Base-by-base conservation (phyloP, 2,888 invertebrate genomes). In the Lapara coniferarum region DNA sequence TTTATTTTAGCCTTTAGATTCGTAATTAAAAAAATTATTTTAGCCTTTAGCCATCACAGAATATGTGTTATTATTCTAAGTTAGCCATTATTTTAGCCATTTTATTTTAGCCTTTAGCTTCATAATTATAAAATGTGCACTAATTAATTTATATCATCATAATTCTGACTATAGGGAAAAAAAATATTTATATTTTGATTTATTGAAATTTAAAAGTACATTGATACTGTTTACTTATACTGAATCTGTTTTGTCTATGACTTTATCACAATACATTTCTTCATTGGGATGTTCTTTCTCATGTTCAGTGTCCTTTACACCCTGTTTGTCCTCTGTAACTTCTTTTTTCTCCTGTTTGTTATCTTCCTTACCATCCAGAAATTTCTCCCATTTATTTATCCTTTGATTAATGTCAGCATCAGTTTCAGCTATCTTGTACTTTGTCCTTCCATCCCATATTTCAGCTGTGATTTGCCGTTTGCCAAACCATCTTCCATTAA, bases 381-480 rank as follows among this genome's bases (percentile, higher is more conserved):
- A 98, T 78, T 97, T 95, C 79, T 97, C 97, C 99, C 99, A 99
- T 75, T 97, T 97, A 66, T 96, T 95, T 70, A 98, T 90, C 72
- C 99, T 95, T 72, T 97, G 95, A 73, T 96, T 95, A 44, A 96
- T 95, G 85, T 99, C 97, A 66, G 97, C 96, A 84, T 98, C 98
- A 0, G 98, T 98, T 93, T 99, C 99, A 69, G 96, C 96, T 80
- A 98, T 96, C 87, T 96, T 97, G 90, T 97, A 98, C 88, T 98
- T 99, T 0, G 98, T 98, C 86, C 97, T 97, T 19, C 99, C 99
- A 92, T 99, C 99, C 98, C 98, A 99, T 74, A 97, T 96, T 84
- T 97, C 97, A 5, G 98, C 99, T 5, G 95, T 95, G 46, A 99
- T 95, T 87, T 97, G 95, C 55, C 97, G 94, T 84, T 98, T 96